Base-by-base conservation (phyloP, 2,888 invertebrate genomes). In the Phyllotreta cruciferae region DNA sequence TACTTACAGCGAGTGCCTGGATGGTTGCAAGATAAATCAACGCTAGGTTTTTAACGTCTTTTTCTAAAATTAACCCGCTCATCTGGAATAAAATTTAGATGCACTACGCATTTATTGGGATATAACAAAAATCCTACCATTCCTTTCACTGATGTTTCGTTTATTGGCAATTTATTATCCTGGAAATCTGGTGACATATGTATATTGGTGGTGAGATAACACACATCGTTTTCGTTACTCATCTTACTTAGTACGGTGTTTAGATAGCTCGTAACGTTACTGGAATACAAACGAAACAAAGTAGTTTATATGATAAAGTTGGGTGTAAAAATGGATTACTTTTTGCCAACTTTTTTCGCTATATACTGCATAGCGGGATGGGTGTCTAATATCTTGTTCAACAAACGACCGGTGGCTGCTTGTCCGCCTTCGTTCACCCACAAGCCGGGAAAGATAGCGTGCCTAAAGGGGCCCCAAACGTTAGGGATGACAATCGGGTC, bases 131-230 rank as follows among this genome's bases (percentile, higher is more conserved):
- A 24, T 4, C 24, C 24, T 24, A 24, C 44, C 45, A 93, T 93
- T 80, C 96, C 97, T 76, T 85, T 88, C 72, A 95, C 83, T 24
- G 84, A 85, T 1, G 94, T 87, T 83, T 96, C 95, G 1, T 94
- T 94, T 56, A 97, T 77, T 0, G 97, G 97, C 3, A 96, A 96
- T 50, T 98, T 86, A 83, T 98, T 98, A 8, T 98, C 98, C 82
- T 97, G 97, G 79, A 91, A 96, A 82, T 98, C 97, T 1, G 98
- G 97, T 91, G 92, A 96, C 0, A 98, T 85, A 76, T 98, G 97
- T 8, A 96, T 75, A 75, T 94, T 88, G 74, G 84, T 85, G 0
- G 94, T 93, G 38, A 97, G 81, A 69, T 84, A 85, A 54, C 87
- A 86, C 0, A 88, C 77, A 72, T 88, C 84, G 8, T 24, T 24